Base-by-base conservation (phyloP, 2,113 vertebrate genomes). In the Labeo rohita region DNA sequence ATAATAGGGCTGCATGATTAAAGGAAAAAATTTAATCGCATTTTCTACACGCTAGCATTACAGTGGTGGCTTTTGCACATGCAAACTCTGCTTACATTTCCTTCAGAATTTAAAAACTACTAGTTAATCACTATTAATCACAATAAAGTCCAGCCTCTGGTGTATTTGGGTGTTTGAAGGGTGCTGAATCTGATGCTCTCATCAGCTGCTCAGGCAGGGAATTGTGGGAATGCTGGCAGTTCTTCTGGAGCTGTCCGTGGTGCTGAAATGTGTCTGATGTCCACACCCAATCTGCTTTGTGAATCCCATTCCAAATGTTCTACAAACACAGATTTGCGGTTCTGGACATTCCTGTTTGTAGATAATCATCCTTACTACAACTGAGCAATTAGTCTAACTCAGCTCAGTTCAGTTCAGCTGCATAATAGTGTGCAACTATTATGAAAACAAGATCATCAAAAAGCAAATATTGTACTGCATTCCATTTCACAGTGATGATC, bases 241-340 rank as follows among this genome's bases (percentile, higher is more conserved):
- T 68, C 34, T 66, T 21, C 50, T 11, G 84, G 86, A 88, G 56
- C 89, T 90, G 76, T 88, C 89, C 89, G 9, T 88, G 84, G 89
- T 90, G 39, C 89, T 90, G 89, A 90, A 78, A 84, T 36, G 45
- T 3, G 23, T n/a, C 63, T 28, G 23, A 34, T 8, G 18, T 59
- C 21, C 56, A 59, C 56, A 21, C 15, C 1, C 15, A 56, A 18
- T 59, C 56, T 21, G 16, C 8, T 8, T 59, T 0, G 54, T 21
- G 16, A 59, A 59, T 21, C 16, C 54, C 9, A 7, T 18, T 21
- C 54, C 16, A 18, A 16, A 56, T 16, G 18, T 56, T 21, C 16
- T 2, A 18, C 54, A 54, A 15, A 54, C 52, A 16, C 52, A 5
- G 4, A 16, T 54, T 16, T 16, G 52, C 16, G 13, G 4, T 56